Base-by-base conservation (phyloP, 2,797 vertebrate species). In the Alcedo quadribrachys region DNA sequence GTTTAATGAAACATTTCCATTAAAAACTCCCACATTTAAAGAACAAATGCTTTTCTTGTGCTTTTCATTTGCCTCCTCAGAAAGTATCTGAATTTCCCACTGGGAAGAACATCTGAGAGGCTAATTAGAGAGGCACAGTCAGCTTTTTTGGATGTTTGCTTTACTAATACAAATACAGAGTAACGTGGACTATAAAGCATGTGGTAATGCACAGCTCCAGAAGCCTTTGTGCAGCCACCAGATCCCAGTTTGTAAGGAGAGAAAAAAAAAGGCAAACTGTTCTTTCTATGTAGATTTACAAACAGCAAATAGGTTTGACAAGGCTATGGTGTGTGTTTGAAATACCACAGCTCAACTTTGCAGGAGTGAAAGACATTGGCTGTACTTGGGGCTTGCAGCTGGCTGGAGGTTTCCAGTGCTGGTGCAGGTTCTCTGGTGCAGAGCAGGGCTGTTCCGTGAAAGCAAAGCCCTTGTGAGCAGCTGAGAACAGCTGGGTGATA, bases 131-230 rank as follows among this genome's bases (percentile, higher is more conserved):
- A 83, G 58, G 22, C 74, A 66, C 15, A 30, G 67, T 71, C 82
- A 91, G 67, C 43, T 53, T 71, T 81, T 92, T 55, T 40, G 28
- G 9, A 53, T 81, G 70, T 91, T 95, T 93, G 60, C 25, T 94
- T 84, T 95, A 79, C 57, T 84, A 79, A 76, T 67, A 85, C 51
- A 92, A 68, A 78, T 53, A 63, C 40, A 87, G 40, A 91, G 55
- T 42, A 84, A 55, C 51, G 35, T 69, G 87, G 79, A 57, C 54
- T 60, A 25, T 71, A 71, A 82, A 81, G 32, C 9, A 28, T 45
- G 40, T 69, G 85, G 67, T 68, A 77, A 71, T 19, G 6, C 7
- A 8, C 55, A 63, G 32, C 45, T 89, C 80, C 51, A 40, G 24
- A 87, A 83, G 57, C n/a, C 58, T 92, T 79, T 87, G 28, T 68